Evolutionary conservation across 2,113 vertebrate species (phyloP).

Genomic region (Mastomys natalensis): DNA sequence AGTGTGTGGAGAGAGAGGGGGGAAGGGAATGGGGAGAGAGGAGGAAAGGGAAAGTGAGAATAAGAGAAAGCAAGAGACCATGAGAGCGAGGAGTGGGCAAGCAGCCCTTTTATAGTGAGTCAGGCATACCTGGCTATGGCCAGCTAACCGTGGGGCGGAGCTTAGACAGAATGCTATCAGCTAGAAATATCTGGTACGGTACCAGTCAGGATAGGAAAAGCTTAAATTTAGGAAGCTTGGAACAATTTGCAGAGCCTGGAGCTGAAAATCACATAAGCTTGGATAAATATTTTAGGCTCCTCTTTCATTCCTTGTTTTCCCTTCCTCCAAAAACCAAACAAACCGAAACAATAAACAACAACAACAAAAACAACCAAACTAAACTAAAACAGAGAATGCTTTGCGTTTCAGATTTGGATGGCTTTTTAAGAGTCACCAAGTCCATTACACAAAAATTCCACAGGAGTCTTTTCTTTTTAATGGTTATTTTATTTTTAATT

Average conservation of each 20-base stretch:
- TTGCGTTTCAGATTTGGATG: slow-evolving; percentile 33
- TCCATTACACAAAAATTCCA: neutral
- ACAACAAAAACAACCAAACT: neutral
- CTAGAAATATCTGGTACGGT: neutral
- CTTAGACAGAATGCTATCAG: too few relatives aligned
- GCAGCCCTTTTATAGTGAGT: too few relatives aligned
- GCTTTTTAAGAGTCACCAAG: neutral
- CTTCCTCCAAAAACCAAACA: neutral
- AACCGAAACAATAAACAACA: neutral
- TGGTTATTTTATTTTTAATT: too few relatives aligned
- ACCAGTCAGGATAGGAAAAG: neutral
- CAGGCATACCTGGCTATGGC: too few relatives aligned
- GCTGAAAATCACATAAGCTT: neutral
- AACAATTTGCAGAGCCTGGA: neutral
- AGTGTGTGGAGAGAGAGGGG: accelerated
- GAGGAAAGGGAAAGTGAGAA: too few relatives aligned
- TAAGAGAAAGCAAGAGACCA: too few relatives aligned
- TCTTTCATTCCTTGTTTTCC: neutral
- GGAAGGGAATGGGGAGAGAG: too few relatives aligned
- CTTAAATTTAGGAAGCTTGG: neutral
- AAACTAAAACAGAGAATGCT: slow-evolving; percentile 14
- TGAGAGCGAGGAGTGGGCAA: too few relatives aligned
- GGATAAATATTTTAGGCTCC: neutral
- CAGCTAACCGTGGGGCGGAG: too few relatives aligned
- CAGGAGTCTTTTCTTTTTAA: neutral